Conservation (phyloP, 2,113 vertebrate genomes). For the Triplophysa rosa region DNA sequence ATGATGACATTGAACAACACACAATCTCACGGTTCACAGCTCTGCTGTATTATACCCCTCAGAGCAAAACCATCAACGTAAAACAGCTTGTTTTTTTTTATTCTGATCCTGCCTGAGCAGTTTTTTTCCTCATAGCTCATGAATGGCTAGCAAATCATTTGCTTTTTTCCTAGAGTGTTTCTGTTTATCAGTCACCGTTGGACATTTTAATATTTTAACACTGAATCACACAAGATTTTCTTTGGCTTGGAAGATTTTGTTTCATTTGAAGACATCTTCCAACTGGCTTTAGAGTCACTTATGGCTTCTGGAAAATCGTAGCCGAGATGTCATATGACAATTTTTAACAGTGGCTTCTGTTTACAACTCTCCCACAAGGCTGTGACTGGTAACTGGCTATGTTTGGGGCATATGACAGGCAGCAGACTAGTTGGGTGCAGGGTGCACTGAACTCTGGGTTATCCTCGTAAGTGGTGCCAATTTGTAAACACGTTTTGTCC, state of each 20-base stretch:
- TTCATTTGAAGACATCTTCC: too few species aligned
- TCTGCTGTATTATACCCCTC: constrained; percentile 10
- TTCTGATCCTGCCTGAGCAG: background rate
- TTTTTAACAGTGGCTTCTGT: too few species aligned
- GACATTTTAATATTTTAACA: too few species aligned
- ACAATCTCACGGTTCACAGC: constrained; percentile 33
- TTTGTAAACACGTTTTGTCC: background rate
- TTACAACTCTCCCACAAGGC: too few species aligned
- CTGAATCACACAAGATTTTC: background rate
- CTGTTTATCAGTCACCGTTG: too few species aligned
- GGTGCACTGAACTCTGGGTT: background rate
- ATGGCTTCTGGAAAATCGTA: too few species aligned
- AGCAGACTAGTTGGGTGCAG: background rate
- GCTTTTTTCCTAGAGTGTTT: too few species aligned
- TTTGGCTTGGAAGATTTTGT: background rate
- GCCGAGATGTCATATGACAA: too few species aligned
- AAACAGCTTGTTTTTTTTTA: constrained; percentile 12
- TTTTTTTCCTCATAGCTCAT: constrained; percentile 14
- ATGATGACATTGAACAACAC: constrained; percentile 4
- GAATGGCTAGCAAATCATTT: background rate
- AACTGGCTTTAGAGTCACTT: too few species aligned
- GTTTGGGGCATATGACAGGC: background rate
- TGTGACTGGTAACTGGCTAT: constrained; percentile 1
- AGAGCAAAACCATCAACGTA: constrained; percentile 20
- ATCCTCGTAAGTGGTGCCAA: constrained; percentile 39